Evolutionary conservation across 2,888 invertebrate genomes (phyloP).

Genomic region (Heliconius ethilla): DNA sequence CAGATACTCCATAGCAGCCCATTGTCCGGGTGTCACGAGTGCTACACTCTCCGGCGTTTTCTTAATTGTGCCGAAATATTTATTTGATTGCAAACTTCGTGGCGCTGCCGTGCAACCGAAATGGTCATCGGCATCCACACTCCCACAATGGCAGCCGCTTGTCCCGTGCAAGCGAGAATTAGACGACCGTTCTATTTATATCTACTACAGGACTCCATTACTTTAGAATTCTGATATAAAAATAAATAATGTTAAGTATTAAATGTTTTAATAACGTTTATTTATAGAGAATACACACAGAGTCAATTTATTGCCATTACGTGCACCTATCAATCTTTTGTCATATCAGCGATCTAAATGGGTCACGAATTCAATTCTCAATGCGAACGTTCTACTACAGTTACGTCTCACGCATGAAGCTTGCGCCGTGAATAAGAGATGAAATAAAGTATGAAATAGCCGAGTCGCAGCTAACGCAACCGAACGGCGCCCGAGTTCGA

Average conservation of each 20-base stretch:
- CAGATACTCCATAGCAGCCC: constrained; percentile 60
- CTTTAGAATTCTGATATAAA: neutral
- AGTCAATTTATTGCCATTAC: neutral
- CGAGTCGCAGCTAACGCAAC: constrained; percentile 47
- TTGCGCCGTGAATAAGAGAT: constrained; percentile 66
- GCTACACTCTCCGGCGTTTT: constrained; percentile 80
- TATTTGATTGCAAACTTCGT: constrained; percentile 81
- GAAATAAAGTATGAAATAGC: constrained; percentile 69
- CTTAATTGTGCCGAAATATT: constrained; percentile 83
- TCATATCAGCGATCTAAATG: constrained; percentile 76
- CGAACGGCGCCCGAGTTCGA: constrained; percentile 46
- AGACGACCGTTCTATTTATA: constrained; percentile 46
- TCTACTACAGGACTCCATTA: constrained; percentile 20
- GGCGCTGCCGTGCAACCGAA: constrained; percentile 77
- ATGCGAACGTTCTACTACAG: constrained; percentile 64
- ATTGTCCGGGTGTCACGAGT: constrained; percentile 76
- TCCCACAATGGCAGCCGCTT: constrained; percentile 68
- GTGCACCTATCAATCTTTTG: constrained; percentile 65
- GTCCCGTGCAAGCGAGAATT: constrained; percentile 57
- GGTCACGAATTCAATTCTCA: constrained; percentile 71
- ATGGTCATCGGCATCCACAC: constrained; percentile 79
- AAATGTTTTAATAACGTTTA: neutral
- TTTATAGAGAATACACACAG: neutral
- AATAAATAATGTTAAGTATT: neutral
- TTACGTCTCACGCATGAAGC: constrained; percentile 67